A percentile compares a stretch with the other conserved stretches of the same genome.
Conservation (phyloP, 1,140 invertebrate genomes). For the Zaprionus inermis region DNA sequence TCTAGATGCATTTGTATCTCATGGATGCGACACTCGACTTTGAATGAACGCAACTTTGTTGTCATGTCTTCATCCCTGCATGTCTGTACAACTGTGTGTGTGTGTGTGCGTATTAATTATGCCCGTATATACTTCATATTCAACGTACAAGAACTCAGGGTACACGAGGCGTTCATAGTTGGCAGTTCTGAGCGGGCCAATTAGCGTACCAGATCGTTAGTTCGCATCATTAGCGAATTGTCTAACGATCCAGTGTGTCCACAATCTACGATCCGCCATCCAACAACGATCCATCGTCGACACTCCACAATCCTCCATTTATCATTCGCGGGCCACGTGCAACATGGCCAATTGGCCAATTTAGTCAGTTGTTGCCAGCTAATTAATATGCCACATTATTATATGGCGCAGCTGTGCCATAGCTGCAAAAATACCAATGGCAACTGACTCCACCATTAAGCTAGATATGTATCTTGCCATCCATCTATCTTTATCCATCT, state of each 20-base stretch:
- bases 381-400: conserved; percentile 44
- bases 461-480: conserved; percentile 7
- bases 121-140: conserved; percentile 6
- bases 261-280: neutral
- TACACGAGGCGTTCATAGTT: conserved; percentile 7
- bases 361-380: conserved; percentile 28
- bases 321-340: conserved; percentile 13
- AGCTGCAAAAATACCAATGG: conserved; percentile 4
- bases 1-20: conserved; percentile 46
- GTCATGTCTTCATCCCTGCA: conserved; percentile 42
- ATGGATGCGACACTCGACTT: conserved; percentile 25
- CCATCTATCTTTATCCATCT: conserved; percentile 6
- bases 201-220: conserved; percentile 49
- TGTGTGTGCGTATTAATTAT: conserved; percentile 13
- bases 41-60: conserved; percentile 45
- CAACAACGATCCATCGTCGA: neutral
- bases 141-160: neutral
- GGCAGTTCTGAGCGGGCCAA: conserved; percentile 39
- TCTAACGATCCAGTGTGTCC: conserved; percentile 45
- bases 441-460: conserved; percentile 2
- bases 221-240: conserved; percentile 47
- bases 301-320: conserved; percentile 16
- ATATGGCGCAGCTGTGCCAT: conserved; percentile 28
- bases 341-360: conserved; percentile 13
- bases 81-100: conserved; percentile 1